Percentiles rank a stretch among this genome's conserved stretches.
Conservation (phyloP, 2,888 invertebrate genomes). For the Patella depressa region DNA sequence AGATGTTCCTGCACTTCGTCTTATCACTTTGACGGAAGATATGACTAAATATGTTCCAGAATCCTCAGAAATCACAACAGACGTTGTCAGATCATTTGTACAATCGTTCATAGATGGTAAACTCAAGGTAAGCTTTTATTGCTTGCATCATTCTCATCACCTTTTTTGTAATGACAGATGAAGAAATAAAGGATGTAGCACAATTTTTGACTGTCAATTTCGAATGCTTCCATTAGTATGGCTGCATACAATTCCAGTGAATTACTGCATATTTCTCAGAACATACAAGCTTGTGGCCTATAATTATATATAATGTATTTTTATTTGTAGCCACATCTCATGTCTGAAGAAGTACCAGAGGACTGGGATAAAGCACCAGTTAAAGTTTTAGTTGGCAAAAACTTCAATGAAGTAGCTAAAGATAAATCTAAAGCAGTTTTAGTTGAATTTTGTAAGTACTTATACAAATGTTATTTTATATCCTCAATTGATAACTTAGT, state of each 20-base stretch:
- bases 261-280: too few relatives aligned
- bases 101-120: constrained; percentile 91
- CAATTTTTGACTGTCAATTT: too few relatives aligned
- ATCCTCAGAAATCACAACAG: constrained; percentile 77
- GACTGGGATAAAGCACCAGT: constrained; percentile 98
- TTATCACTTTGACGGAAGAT: constrained; percentile 91
- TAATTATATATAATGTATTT: neutral
- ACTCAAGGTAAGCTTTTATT: constrained; percentile 77
- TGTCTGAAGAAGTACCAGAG: constrained; percentile 92
- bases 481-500: too few relatives aligned
- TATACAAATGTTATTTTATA: neutral
- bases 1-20: constrained; percentile 80
- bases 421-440: constrained; percentile 91
- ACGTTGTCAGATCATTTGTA: constrained; percentile 84
- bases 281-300: too few relatives aligned
- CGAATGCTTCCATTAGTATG: too few relatives aligned
- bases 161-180: too few relatives aligned
- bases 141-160: too few relatives aligned
- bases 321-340: constrained; percentile 82
- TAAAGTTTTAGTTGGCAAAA: constrained; percentile 91
- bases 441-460: constrained; percentile 88
- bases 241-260: too few relatives aligned
- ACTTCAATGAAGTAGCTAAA: constrained; percentile 93
- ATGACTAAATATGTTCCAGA: constrained; percentile 84
- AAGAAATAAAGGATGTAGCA: too few relatives aligned